phyloP scores from a whole-genome alignment of 2,797 vertebrate species.

The Phataginus tetradactyla region DNA sequence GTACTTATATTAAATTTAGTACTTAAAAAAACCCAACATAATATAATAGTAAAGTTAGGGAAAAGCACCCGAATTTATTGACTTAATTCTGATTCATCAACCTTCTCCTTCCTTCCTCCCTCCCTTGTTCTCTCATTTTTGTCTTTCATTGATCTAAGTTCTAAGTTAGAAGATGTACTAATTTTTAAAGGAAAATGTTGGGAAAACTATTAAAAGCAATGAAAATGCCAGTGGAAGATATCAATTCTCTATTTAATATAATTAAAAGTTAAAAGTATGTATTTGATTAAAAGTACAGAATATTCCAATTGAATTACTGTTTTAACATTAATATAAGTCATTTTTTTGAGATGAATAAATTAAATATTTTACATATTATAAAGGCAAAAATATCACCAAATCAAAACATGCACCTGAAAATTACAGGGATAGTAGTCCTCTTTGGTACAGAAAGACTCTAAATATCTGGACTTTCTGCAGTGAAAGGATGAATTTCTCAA shows the following conservation, averaged over 20 bases:
- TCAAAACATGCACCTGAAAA: background rate
- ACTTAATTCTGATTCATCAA: background rate
- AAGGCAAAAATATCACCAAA: background rate
- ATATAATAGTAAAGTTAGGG: background rate
- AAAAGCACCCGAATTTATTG: background rate
- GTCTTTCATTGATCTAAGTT: background rate
- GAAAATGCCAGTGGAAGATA: background rate
- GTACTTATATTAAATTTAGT: background rate
- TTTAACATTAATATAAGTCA: background rate
- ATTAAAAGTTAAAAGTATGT: background rate
- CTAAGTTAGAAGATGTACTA: background rate
- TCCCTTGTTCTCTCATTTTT: background rate
- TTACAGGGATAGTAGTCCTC: background rate
- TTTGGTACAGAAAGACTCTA: background rate
- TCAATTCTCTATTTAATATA: background rate
- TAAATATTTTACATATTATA: background rate
- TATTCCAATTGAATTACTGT: background rate
- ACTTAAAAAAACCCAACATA: background rate
- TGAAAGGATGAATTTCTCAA: background rate
- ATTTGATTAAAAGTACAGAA: constrained; percentile 21
- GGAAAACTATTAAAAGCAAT: background rate
- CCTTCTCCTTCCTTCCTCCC: background rate
- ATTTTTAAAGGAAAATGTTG: background rate
- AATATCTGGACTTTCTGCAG: background rate
- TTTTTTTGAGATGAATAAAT: background rate